Evolutionary conservation across 1,140 invertebrate species (phyloP), one percentile per base, ranked within the genome.

Genomic region (Gryllus bimaculatus): DNA sequence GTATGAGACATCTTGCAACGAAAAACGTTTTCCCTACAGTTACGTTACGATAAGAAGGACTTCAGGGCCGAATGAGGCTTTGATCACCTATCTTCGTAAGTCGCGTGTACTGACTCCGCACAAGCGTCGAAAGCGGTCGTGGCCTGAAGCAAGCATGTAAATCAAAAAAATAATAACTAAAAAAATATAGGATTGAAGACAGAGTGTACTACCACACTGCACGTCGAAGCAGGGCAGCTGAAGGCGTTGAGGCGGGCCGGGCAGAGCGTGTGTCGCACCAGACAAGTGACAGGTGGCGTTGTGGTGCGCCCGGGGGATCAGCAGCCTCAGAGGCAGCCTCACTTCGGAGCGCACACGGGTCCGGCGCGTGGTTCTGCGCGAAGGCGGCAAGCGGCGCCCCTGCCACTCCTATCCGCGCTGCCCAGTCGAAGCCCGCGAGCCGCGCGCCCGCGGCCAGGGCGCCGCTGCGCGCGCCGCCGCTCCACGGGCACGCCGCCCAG

Each of bases 171-270:
- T n/a, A 10, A 5, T 7, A 7, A 7, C 10, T 1, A 18, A 3
- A 18, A 66, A 10, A 7, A 18, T 3, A 66, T 66, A 66, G 10
- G n/a, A 18, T n/a, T n/a, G 18, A 66, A 13, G 54, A 66, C 8
- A n/a, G n/a, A 7, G 48, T n/a, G 10, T 83, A 92, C 92, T 94
- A n/a, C n/a, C 87, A 94, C 93, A 94, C 88, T 94, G 92, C 73
- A 94, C 92, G 85, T 94, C 92, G 20, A n/a, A 94, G 88, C 6
- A 93, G n/a, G n/a, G 87, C 4, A 93, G 90, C 20, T n/a, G n/a
- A 91, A 92, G 78, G 92, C 92, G 82, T 92, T 92, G 81, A 92
- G n/a, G 88, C 0, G 91, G 88, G 18, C 87, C 87, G 21, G 90
- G 85, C 74, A 94, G 86, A 7, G 92, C 90, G 49, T 88, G 85